phyloP scores from a whole-genome alignment of 2,797 vertebrate species.

The Hapalemur alaotrensis region DNA sequence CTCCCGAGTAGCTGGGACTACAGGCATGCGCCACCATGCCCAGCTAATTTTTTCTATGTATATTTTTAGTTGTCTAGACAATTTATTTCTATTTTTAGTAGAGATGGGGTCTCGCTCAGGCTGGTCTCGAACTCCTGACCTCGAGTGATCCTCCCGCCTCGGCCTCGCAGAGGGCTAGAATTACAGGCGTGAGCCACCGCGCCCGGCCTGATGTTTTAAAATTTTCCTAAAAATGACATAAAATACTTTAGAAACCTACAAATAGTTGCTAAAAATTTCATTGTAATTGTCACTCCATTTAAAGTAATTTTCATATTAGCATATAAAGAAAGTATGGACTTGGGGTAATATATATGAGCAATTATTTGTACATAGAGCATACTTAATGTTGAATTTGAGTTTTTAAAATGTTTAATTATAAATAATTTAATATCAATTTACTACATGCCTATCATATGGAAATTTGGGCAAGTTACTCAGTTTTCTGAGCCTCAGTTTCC shows the following conservation, averaged over 20 bases:
- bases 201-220: not conserved
- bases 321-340: not conserved
- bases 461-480: not conserved
- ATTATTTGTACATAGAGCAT: not conserved
- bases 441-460: not conserved
- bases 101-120: no score
- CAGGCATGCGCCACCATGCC: no score
- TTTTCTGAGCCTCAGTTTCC: constrained; percentile 2
- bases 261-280: constrained; percentile 13
- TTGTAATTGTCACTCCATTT: not conserved
- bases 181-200: no score
- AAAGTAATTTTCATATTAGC: not conserved
- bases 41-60: no score
- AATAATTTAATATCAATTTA: constrained; percentile 20
- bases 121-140: no score
- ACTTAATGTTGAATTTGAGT: not conserved
- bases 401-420: constrained; percentile 6
- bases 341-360: not conserved
- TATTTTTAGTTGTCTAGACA: no score
- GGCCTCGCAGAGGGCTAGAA: no score
- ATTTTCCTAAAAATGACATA: constrained; percentile 19
- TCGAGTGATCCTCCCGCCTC: no score
- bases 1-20: no score
- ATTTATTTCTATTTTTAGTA: no score
- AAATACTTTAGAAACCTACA: constrained; percentile 38